phyloP scores from a whole-genome alignment of 2,113 vertebrate genomes.

The Canis aureus region DNA sequence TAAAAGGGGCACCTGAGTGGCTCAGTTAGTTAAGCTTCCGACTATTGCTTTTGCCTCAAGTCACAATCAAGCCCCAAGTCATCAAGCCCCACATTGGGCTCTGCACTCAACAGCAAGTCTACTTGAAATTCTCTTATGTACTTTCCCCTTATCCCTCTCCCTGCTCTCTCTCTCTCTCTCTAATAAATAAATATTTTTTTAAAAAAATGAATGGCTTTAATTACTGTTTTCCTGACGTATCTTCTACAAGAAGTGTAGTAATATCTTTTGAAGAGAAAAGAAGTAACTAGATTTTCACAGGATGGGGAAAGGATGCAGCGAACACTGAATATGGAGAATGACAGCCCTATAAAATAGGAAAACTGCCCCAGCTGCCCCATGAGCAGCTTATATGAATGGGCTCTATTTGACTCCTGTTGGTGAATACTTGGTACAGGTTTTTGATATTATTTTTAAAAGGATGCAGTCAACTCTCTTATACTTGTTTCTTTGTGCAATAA shows the following conservation, averaged over 20 bases:
- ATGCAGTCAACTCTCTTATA: neutral
- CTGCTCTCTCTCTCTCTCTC: neutral
- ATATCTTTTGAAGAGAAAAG: neutral
- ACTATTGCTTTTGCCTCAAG: neutral
- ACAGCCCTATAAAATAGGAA: neutral
- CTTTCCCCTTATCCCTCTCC: neutral
- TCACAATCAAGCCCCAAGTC: neutral
- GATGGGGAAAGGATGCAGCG: neutral
- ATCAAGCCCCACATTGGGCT: neutral
- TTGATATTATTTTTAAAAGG: neutral
- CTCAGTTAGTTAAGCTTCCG: neutral
- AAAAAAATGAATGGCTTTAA: neutral
- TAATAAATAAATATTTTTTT: no score
- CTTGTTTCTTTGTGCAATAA: neutral
- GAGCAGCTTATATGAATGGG: neutral
- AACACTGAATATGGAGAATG: neutral
- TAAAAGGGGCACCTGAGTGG: neutral
- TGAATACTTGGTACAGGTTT: neutral
- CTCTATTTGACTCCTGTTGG: neutral
- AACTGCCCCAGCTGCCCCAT: neutral
- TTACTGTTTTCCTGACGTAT: neutral
- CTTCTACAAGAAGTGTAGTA: neutral
- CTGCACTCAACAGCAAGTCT: neutral
- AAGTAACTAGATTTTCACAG: neutral
- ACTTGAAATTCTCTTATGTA: neutral